Conservation (phyloP, 2,888 invertebrate species). For the Drosophila emarginata region DNA sequence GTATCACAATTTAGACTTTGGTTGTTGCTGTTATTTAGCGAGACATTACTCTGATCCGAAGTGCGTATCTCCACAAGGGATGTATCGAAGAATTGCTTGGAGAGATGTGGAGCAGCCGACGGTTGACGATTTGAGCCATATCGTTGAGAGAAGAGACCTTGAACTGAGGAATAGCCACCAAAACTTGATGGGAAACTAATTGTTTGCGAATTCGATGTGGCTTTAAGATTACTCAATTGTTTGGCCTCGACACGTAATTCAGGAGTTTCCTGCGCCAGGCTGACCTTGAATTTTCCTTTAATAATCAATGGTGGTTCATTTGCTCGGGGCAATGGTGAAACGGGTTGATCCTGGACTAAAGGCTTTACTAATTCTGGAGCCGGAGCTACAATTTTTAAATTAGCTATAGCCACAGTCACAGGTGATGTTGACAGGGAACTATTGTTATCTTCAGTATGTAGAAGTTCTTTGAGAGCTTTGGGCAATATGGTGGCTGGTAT, state of each 20-base stretch:
- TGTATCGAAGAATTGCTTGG: constrained; percentile 91
- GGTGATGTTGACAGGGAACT: neutral
- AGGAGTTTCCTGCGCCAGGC: constrained; percentile 82
- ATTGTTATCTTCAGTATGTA: constrained; percentile 44
- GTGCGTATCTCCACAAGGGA: constrained; percentile 90
- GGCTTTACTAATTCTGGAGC: neutral
- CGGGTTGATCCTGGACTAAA: neutral
- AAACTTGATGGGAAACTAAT: constrained; percentile 87
- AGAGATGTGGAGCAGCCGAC: constrained; percentile 85
- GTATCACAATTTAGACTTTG: constrained; percentile 78
- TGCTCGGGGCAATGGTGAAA: constrained; percentile 26
- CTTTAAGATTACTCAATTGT: constrained; percentile 70
- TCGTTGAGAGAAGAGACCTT: constrained; percentile 84
- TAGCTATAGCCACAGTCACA: neutral
- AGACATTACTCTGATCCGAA: constrained; percentile 82
- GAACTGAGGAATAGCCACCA: constrained; percentile 84
- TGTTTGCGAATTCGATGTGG: constrained; percentile 84
- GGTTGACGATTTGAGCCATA: constrained; percentile 77
- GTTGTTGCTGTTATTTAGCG: constrained; percentile 67
- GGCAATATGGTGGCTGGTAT: constrained; percentile 81
- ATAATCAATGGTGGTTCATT: constrained; percentile 69
- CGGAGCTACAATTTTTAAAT: neutral
- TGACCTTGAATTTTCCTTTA: constrained; percentile 84
- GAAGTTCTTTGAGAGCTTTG: constrained; percentile 76
- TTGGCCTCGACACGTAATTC: constrained; percentile 78